Base-by-base conservation (phyloP, 2,888 invertebrate species). In the Trissolcus brochymenae region DNA sequence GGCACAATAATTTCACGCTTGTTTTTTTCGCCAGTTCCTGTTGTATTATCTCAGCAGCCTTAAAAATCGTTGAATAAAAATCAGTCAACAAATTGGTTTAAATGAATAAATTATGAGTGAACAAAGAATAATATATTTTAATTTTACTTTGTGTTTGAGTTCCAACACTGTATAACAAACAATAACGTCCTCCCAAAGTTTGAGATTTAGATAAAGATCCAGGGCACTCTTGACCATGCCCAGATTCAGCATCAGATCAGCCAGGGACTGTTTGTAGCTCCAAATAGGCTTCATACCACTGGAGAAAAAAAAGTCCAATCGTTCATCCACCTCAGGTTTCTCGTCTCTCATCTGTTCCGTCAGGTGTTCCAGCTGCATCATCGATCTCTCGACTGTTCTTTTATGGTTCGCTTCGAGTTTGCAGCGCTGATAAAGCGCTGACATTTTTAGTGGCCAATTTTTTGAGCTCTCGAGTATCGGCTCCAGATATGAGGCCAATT, bases 171-270 rank as follows among this genome's bases (percentile, higher is more conserved):
- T 95, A 87, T 98, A 98, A 89, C 99, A 99, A 1, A 93, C 92
- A 65, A 99, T 95, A 29, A 97, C 95, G 79, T 97, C 94, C 84
- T 98, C 96, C 98, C 98, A 99, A 21, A 95, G 90, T 81, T 95
- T 92, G 21, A 98, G 90, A 56, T 92, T 90, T 21, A 93, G 90
- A 87, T 94, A 97, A 62, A 95, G 90, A 79, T 96, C 95, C 17
- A 97, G 90, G 0, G 98, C 97, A 3, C 94, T 93, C 88, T 97
- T 97, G 2, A 94, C 92, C 77, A 96, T 91, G 7, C 98, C 98
- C 59, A 98, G 87, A 80, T 94, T 94, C 1, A 95, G 87, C 87
- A 96, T 92, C 64, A 97, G 86, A 81, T 95, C 94, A 0, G 95
- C 98, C 46, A 96, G 90, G 79, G 94, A 93, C 80, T 93, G 92